Conservation (phyloP, 2,888 invertebrate genomes). For the Osmoderma eremita region DNA sequence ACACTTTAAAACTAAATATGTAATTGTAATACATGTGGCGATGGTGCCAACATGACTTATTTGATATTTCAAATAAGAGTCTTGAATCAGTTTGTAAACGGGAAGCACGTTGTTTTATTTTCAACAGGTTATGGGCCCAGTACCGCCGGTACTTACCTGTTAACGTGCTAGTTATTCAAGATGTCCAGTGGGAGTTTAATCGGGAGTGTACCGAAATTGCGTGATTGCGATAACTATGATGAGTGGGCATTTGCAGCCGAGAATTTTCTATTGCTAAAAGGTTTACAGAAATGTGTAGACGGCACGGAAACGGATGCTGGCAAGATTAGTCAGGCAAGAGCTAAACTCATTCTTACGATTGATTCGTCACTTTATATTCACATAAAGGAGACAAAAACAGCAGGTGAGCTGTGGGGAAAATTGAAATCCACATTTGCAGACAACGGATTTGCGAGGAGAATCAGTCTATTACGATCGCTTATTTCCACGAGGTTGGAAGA, state of each 20-base stretch:
- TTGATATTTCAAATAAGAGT: too few relatives aligned
- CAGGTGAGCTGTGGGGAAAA: slow-evolving; percentile 48
- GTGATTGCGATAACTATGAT: slow-evolving; percentile 44
- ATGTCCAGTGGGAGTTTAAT: slow-evolving; percentile 40
- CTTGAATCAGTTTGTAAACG: too few relatives aligned
- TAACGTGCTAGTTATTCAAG: background rate
- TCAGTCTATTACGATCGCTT: slow-evolving; percentile 46
- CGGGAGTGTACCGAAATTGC: slow-evolving; percentile 47
- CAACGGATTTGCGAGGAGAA: slow-evolving; percentile 48
- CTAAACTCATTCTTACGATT: slow-evolving; percentile 47
- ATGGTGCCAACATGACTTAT: too few relatives aligned
- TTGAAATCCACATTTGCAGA: slow-evolving; percentile 49
- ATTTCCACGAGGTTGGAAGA: slow-evolving; percentile 45
- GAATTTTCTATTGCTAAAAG: slow-evolving; percentile 38
- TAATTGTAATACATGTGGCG: too few relatives aligned
- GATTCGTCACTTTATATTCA: slow-evolving; percentile 50
- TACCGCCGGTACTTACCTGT: background rate
- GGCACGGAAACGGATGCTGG: slow-evolving; percentile 25
- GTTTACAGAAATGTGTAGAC: slow-evolving; percentile 39
- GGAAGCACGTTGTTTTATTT: too few relatives aligned
- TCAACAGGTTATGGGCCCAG: slow-evolving; percentile 15
- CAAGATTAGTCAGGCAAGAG: slow-evolving; percentile 44
- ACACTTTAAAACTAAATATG: too few relatives aligned
- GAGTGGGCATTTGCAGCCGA: slow-evolving; percentile 41
- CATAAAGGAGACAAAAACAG: slow-evolving; percentile 47